A percentile compares a stretch with the other conserved stretches of the same genome.
Conservation (phyloP, 2,888 invertebrate species). For the Nymphalis polychloros region DNA sequence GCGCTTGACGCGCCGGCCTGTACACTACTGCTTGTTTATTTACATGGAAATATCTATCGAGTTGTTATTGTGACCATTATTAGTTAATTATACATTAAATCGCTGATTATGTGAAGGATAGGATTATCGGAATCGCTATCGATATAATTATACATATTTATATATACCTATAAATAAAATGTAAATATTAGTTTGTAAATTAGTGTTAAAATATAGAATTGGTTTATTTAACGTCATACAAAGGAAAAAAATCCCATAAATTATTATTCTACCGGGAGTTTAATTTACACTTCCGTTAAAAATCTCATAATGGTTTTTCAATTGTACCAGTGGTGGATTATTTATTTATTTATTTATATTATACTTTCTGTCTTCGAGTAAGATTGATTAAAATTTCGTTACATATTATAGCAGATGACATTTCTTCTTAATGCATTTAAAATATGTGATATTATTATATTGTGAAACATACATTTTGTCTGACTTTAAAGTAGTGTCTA, state of each 20-base stretch:
- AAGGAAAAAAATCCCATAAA: constrained; percentile 79
- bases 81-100: constrained; percentile 81
- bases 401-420: constrained; percentile 60
- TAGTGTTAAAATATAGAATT: constrained; percentile 81
- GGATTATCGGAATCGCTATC: constrained; percentile 76
- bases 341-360: constrained; percentile 77
- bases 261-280: constrained; percentile 80
- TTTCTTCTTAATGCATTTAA: constrained; percentile 79
- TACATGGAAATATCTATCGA: constrained; percentile 80
- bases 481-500: constrained; percentile 78
- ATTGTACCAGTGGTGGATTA: constrained; percentile 80
- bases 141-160: constrained; percentile 81
- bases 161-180: constrained; percentile 81
- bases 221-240: constrained; percentile 81
- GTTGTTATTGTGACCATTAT: constrained; percentile 81
- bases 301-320: constrained; percentile 80
- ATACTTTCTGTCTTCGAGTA: constrained; percentile 59
- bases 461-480: constrained; percentile 77
- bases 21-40: constrained; percentile 79
- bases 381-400: constrained; percentile 45
- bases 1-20: constrained; percentile 59
- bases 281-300: constrained; percentile 78
- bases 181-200: constrained; percentile 80
- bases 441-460: constrained; percentile 81
- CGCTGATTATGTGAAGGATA: constrained; percentile 75